phyloP scores from a whole-genome alignment of 2,888 invertebrate genomes.

The Clepsis dumicolana region DNA sequence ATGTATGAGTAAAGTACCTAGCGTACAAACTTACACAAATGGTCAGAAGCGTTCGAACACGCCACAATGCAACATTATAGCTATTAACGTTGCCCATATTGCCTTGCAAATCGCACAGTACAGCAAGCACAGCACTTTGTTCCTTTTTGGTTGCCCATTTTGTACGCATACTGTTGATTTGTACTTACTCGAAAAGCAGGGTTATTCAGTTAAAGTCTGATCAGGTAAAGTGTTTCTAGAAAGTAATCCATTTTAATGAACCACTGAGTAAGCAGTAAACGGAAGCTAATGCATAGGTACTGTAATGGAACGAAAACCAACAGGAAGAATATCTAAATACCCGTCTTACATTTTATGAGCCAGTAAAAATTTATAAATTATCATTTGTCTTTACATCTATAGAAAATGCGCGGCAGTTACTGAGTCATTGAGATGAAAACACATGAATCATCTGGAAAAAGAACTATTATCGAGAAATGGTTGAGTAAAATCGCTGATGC shows the following conservation, averaged over 20 bases:
- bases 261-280: background rate
- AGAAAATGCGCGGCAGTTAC: conserved; percentile 17
- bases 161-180: background rate
- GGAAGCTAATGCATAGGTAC: background rate
- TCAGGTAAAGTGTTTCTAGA: background rate
- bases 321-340: background rate
- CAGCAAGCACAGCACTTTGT: background rate
- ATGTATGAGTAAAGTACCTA: too few relatives aligned
- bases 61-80: conserved; percentile 1
- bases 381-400: conserved; percentile 26
- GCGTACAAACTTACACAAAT: conserved; percentile 1
- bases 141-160: background rate
- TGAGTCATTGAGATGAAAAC: conserved; percentile 29
- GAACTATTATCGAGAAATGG: conserved; percentile 29
- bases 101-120: conserved; percentile 3
- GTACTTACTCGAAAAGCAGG: background rate
- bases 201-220: background rate
- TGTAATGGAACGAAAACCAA: background rate
- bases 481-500: background rate
- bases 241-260: background rate
- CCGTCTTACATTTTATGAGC: background rate
- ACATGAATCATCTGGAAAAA: conserved; percentile 35
- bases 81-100: conserved; percentile 9
- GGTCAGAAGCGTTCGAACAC: background rate
- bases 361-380: conserved; percentile 19